A percentile compares a stretch with the other conserved stretches of the same genome.
phyloP scores from a whole-genome alignment of 2,113 vertebrate species.

The Zosterops hypoxanthus region DNA sequence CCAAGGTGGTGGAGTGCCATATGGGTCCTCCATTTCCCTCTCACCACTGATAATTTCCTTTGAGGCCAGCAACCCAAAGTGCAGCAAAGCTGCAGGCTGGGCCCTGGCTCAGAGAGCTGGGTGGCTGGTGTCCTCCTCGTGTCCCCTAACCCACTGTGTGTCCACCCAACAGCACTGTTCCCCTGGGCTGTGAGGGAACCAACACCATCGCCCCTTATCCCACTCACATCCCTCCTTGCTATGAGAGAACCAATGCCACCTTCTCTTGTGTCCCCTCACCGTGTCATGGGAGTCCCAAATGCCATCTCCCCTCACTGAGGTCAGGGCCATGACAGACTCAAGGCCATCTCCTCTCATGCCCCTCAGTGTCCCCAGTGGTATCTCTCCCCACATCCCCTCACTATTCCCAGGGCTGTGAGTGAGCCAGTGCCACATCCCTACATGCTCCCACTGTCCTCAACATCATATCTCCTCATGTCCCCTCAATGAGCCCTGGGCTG shows the following conservation, averaged over 20 bases:
- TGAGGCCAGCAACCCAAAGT: neutral
- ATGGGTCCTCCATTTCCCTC: rapidly evolving
- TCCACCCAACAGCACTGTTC: neutral
- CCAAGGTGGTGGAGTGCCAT: rapidly evolving
- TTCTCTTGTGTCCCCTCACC: neutral
- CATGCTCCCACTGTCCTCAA: neutral
- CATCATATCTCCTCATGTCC: neutral
- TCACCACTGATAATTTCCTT: neutral
- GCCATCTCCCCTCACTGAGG: neutral
- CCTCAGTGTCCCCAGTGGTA: neutral
- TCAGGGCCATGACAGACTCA: neutral
- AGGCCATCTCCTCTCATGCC: neutral
- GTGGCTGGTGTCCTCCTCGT: neutral
- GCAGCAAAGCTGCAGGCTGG: neutral
- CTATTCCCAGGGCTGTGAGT: neutral
- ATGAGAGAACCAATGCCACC: neutral
- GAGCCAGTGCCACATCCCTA: neutral
- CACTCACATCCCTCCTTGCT: neutral
- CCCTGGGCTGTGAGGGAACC: neutral
- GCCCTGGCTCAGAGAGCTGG: neutral
- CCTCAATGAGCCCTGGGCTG: neutral
- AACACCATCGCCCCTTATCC: rapidly evolving
- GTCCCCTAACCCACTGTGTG: neutral
- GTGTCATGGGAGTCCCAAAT: neutral
- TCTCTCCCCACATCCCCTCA: neutral